phyloP scores from a whole-genome alignment of 2,113 vertebrate genomes.

The Drymodes brunneopygia region DNA sequence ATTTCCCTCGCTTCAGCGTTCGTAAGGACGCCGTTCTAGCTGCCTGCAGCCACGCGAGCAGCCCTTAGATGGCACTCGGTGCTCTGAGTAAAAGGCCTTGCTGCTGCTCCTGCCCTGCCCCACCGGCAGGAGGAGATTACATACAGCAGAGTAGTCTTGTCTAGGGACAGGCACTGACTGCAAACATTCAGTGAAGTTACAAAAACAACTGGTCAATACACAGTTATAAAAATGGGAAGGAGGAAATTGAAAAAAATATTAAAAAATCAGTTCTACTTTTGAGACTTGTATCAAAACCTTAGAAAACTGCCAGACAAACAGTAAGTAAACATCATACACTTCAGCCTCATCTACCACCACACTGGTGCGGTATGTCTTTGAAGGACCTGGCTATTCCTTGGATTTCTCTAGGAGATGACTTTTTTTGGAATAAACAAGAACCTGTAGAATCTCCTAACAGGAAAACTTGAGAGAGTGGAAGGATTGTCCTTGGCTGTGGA shows the following conservation, averaged over 20 bases:
- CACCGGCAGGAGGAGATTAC: background rate
- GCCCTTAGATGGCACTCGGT: constrained; percentile 58
- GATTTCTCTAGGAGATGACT: background rate
- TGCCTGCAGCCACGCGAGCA: constrained; percentile 1
- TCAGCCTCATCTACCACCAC: background rate
- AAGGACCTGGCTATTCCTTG: background rate
- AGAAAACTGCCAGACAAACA: constrained; percentile 37
- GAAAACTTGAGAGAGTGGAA: background rate
- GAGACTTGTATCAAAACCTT: constrained; percentile 46
- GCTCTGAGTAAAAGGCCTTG: background rate
- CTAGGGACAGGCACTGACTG: background rate
- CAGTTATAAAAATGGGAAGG: constrained; percentile 11
- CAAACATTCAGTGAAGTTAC: background rate
- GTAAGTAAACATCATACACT: constrained; percentile 15
- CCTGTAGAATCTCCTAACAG: background rate
- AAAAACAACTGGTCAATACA: background rate
- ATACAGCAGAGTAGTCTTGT: background rate
- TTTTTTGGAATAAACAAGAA: background rate
- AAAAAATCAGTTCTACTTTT: constrained; percentile 13
- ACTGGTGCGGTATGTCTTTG: rapidly evolving
- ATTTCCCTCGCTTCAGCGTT: background rate
- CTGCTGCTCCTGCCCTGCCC: background rate
- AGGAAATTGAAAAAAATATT: constrained; percentile 24
- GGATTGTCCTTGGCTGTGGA: background rate
- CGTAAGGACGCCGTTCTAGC: background rate